A percentile compares a stretch with the other conserved stretches of the same genome.
Evolutionary conservation across 2,113 vertebrate genomes (phyloP).

Genomic region (Ageneiosus marmoratus): DNA sequence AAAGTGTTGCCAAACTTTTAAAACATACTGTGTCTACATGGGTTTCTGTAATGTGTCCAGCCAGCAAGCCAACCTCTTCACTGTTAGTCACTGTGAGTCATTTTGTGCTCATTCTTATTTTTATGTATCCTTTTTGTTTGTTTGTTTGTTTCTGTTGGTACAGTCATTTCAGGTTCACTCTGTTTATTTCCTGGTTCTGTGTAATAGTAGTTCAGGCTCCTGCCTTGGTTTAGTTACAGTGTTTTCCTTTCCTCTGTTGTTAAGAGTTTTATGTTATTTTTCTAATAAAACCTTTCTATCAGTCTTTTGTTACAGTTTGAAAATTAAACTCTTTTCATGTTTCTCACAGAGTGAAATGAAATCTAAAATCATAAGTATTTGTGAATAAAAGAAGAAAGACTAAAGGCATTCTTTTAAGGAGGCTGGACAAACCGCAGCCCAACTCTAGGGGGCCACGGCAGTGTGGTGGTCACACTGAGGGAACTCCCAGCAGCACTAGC

Average conservation of each 20-base stretch:
- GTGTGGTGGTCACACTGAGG: no score
- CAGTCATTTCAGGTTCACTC: neutral
- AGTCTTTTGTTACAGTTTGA: neutral
- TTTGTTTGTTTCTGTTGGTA: neutral
- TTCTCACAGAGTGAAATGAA: no score
- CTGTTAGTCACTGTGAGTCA: no score
- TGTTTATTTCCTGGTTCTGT: neutral
- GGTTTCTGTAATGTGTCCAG: neutral
- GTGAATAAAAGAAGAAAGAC: neutral
- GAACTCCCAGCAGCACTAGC: no score
- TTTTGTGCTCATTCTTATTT: no score
- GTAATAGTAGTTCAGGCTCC: neutral
- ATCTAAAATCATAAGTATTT: neutral
- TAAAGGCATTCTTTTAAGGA: no score
- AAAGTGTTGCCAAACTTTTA: no score
- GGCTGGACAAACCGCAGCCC: no score
- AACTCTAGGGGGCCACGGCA: no score
- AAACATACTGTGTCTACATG: no score
- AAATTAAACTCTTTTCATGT: neutral
- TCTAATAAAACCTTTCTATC: neutral
- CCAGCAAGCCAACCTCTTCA: neutral
- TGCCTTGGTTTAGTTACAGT: neutral
- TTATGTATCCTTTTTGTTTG: no score
- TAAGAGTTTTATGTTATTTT: neutral
- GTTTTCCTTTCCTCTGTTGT: neutral